A percentile compares a stretch with the other conserved stretches of the same genome.
Conservation (phyloP, 2,797 vertebrate genomes). For the Novumbra hubbsi region DNA sequence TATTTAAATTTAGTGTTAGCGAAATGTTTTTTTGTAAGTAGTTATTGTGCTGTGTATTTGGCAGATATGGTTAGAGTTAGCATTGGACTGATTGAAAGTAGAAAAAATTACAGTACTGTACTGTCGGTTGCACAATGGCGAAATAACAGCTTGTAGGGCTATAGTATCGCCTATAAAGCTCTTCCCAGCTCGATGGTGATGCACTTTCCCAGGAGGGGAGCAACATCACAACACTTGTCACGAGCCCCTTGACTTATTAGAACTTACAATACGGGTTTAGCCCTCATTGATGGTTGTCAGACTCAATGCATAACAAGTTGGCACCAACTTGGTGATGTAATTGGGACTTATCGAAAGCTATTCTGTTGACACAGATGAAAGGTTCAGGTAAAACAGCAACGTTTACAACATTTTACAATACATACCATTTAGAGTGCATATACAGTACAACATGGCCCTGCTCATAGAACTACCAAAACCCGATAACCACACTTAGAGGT, state of each 20-base stretch:
- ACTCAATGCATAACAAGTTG: conserved; percentile 52
- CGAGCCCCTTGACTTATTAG: not conserved
- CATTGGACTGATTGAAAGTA: too few species aligned
- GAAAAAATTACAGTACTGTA: too few species aligned
- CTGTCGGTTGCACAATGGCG: not conserved
- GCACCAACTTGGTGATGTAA: conserved; percentile 14
- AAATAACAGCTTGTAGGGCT: not conserved
- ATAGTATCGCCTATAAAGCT: not conserved
- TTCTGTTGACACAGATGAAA: not conserved
- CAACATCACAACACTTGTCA: not conserved
- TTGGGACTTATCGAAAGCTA: conserved; percentile 9
- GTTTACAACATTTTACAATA: not conserved
- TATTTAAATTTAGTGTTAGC: too few species aligned
- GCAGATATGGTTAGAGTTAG: not conserved
- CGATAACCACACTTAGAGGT: not conserved
- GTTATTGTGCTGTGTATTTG: not conserved
- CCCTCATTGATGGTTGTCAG: conserved; percentile 36
- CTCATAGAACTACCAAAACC: not conserved
- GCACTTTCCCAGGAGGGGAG: not conserved
- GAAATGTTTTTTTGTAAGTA: not conserved
- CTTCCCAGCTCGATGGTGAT: not conserved
- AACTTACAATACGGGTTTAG: conserved; percentile 16
- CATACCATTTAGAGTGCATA: not conserved
- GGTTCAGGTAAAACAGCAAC: conserved; percentile 7
- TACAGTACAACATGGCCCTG: not conserved